phyloP scores from a whole-genome alignment of 2,888 invertebrate genomes.

The Zaprionus lineosus region DNA sequence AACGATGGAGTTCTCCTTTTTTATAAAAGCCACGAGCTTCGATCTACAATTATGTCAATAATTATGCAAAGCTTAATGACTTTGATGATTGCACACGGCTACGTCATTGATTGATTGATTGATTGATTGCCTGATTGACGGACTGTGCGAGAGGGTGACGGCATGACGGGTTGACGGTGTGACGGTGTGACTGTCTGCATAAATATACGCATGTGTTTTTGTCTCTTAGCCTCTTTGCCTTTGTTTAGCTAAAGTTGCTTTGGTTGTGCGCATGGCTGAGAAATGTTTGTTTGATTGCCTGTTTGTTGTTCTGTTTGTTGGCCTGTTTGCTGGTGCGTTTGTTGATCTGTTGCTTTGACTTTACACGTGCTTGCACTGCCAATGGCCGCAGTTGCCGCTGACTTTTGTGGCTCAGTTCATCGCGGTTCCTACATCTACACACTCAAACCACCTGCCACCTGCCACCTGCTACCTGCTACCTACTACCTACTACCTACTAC shows the following conservation, averaged over 20 bases:
- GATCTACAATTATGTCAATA: conserved; percentile 43
- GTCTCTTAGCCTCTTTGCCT: conserved; percentile 21
- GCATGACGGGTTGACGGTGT: conserved; percentile 5
- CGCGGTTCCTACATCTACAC: conserved; percentile 8
- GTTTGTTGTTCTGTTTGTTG: conserved; percentile 5
- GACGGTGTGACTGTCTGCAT: conserved; percentile 5
- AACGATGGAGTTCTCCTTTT: conserved; percentile 38
- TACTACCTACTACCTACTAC: conserved; percentile 10
- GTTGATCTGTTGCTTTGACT: conserved; percentile 64
- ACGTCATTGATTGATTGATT: conserved; percentile 4
- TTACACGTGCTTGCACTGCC: conserved; percentile 68
- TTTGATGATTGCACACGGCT: conserved; percentile 35
- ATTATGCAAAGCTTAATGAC: conserved; percentile 55
- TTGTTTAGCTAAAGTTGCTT: conserved; percentile 24
- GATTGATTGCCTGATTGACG: background rate
- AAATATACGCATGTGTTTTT: conserved; percentile 23
- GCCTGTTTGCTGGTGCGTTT: conserved; percentile 29
- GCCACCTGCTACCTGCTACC: background rate
- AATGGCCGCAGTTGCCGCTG: conserved; percentile 35
- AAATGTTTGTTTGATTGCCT: conserved; percentile 20
- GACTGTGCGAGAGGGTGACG: background rate
- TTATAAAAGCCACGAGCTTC: conserved; percentile 10
- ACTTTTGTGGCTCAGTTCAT: conserved; percentile 33
- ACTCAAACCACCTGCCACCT: background rate
- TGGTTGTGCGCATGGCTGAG: conserved; percentile 22